Base-by-base conservation (phyloP, 35 echinoderm and acorn worm genomes). In the Amphiura filiformis region DNA sequence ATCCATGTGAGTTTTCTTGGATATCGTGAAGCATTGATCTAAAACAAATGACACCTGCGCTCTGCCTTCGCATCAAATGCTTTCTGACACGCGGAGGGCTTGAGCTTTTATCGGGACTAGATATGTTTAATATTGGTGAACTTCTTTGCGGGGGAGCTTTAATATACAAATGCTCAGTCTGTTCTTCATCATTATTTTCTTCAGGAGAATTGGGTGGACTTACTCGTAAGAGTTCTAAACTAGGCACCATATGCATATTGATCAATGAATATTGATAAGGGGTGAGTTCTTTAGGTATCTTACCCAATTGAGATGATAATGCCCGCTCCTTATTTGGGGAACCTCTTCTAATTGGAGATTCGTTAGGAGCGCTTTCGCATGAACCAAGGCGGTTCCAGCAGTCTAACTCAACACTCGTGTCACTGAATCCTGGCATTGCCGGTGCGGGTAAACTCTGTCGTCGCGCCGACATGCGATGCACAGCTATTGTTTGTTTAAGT, bases 31-130 rank as follows among this genome's bases (percentile, higher is more conserved):
- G 61, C 61, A 70, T 70, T n/a, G 61, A 26, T 70, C 26, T 82
- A 49, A 77, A 90, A 28, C 61, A 23, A 23, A 70, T 70, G 23
- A 82, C 84, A 34, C 92, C 94, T 37, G 94, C 91, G 39, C 94
- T 95, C 44, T 95, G 94, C 22, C 94, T 81, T 47, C 94, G 65
- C 35, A 78, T 61, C 1, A 95, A 86, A 36, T 80, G 85, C 61
- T 90, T 91, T 38, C 84, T 41, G 31, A 81, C 75, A 3, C 57
- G 37, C 14, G 82, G 82, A 37, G 82, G 75, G 36, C 82, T 91
- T 31, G 61, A 38, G 36, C 34, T 85, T 35, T 37, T 34, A 30
- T 77, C 56, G 22, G 36, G 44, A 26, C 17, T 23, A 70, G 61
- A 70, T 11, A 70, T 70, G 26, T 70, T 70, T 23, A 70, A 70